These are phyloP conservation scores for fruit fly (Drosophila melanogaster) DNA, from an alignment of 1,140 invertebrate genomes.

Conservation along the genomic window DNA sequence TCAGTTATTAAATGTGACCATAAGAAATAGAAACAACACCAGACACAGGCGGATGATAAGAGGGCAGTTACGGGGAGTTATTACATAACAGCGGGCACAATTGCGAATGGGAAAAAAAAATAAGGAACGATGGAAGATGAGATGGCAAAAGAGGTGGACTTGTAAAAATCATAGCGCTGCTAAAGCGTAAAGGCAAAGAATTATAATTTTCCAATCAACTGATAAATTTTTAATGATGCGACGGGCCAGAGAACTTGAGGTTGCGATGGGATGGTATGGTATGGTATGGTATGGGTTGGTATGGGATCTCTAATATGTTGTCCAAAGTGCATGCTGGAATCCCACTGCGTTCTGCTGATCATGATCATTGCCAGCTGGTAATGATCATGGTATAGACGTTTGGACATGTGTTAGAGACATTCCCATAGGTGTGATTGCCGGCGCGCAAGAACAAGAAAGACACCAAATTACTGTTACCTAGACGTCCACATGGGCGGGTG, in stretches of 20 bases:
- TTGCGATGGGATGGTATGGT: background rate
- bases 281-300: background rate
- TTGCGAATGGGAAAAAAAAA: constrained; percentile 7
- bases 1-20: constrained; percentile 77
- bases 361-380: constrained; percentile 14
- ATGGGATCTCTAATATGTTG: constrained; percentile 63
- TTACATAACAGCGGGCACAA: constrained; percentile 61
- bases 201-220: constrained; percentile 84
- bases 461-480: constrained; percentile 78
- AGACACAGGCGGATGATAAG: background rate
- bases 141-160: constrained; percentile 13
- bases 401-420: constrained; percentile 77
- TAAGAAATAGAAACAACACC: constrained; percentile 47
- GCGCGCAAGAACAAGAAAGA: constrained; percentile 81
- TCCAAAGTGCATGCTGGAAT: constrained; percentile 76
- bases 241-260: constrained; percentile 13
- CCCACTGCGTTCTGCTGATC: constrained; percentile 1
- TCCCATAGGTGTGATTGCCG: constrained; percentile 82
- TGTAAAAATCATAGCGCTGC: constrained; percentile 69
- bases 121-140: background rate
- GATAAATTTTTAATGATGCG: constrained; percentile 82
- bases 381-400: constrained; percentile 1
- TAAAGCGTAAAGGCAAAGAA: constrained; percentile 78
- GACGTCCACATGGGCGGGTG: constrained; percentile 14
- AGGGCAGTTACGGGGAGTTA: constrained; percentile 34